Conservation (phyloP, 2,888 invertebrate genomes). For the Platyscelio sp. region DNA sequence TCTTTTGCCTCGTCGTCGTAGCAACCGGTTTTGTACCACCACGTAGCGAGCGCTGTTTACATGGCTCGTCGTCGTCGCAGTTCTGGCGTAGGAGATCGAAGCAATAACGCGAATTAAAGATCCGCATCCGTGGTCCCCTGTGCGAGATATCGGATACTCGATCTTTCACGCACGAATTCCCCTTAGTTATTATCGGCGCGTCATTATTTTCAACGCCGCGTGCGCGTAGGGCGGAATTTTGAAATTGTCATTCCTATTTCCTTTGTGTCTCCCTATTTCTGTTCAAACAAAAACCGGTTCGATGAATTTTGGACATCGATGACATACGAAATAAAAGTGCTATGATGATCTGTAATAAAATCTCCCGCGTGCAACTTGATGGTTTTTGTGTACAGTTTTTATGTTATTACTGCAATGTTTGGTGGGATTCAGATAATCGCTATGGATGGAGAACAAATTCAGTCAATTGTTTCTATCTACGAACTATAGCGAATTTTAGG, state of each 20-base stretch:
- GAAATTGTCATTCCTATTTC: conserved; percentile 43
- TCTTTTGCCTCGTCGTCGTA: conserved; percentile 34
- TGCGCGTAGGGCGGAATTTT: conserved; percentile 27
- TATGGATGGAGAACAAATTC: not conserved
- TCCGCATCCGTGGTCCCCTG: conserved; percentile 61
- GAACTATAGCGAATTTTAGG: not conserved
- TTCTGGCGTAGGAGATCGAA: conserved; percentile 71
- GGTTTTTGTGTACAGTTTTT: conserved; percentile 26
- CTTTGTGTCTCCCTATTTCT: conserved; percentile 3
- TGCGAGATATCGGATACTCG: conserved; percentile 62
- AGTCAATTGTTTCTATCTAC: conserved; percentile 5
- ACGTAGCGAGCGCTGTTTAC: conserved; percentile 65
- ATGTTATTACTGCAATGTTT: conserved; percentile 23
- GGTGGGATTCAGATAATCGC: conserved; percentile 19
- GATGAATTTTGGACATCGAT: conserved; percentile 46
- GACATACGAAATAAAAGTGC: conserved; percentile 33
- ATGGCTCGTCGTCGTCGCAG: conserved; percentile 52
- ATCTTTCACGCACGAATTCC: conserved; percentile 67
- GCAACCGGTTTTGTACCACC: conserved; percentile 68
- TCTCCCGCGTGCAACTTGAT: not conserved
- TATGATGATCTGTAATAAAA: conserved; percentile 45
- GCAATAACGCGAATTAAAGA: conserved; percentile 78
- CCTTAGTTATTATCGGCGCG: conserved; percentile 54
- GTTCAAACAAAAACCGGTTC: conserved; percentile 41
- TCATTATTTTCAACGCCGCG: conserved; percentile 46